These are phyloP conservation scores for Alouatta palliata DNA, from an alignment of 2,113 vertebrate species.

Conservation along the genomic window DNA sequence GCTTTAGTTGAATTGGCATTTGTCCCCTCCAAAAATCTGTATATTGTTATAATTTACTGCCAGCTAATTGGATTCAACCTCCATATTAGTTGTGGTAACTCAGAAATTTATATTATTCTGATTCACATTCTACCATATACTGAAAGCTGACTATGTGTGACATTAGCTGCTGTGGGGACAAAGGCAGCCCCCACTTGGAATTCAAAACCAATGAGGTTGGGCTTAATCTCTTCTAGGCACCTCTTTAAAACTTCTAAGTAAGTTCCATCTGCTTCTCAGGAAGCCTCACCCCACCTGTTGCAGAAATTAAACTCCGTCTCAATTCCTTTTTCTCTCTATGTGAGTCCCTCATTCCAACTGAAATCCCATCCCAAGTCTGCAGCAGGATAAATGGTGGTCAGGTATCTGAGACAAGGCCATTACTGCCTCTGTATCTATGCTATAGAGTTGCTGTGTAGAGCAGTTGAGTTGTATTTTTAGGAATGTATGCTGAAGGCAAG, in stretches of 20 bases:
- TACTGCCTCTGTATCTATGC: not conserved
- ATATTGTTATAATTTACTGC: conserved; percentile 1
- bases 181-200: not conserved
- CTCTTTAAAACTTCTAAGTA: not conserved
- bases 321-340: not conserved
- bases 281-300: not conserved
- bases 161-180: not conserved
- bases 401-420: not conserved
- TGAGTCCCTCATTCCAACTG: not conserved
- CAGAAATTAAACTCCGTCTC: not conserved
- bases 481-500: not conserved
- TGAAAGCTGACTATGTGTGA: not conserved
- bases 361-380: not conserved
- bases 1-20: not conserved
- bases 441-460: not conserved
- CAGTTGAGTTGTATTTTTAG: not conserved
- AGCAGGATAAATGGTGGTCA: not conserved
- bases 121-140: not conserved
- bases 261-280: not conserved
- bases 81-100: not conserved
- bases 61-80: not conserved
- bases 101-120: not conserved
- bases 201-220: not conserved
- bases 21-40: not conserved
- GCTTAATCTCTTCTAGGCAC: not conserved